Percentiles rank a stretch among this genome's conserved stretches.
Evolutionary conservation across 1,140 invertebrate genomes (phyloP).

Genomic region (Leucophenga varia): DNA sequence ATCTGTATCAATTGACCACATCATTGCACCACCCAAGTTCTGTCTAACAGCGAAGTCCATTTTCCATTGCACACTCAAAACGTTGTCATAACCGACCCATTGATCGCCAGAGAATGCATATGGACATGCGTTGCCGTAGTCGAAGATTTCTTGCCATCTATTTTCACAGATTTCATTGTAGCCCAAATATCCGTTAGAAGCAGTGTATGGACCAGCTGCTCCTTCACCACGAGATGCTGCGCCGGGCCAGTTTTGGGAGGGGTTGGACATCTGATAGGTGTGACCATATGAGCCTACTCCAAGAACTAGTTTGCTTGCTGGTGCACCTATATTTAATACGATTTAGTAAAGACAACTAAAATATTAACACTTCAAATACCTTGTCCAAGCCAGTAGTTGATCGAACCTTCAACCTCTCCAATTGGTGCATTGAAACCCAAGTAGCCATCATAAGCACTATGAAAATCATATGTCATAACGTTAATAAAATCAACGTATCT

Average conservation of each 20-base stretch:
- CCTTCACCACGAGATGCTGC: constrained; percentile 62
- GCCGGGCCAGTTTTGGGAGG: constrained; percentile 58
- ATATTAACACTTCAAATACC: no score
- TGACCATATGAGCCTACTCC: constrained; percentile 71
- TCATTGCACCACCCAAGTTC: constrained; percentile 72
- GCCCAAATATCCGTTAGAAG: constrained; percentile 67
- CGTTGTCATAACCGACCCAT: constrained; percentile 57
- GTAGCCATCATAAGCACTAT: constrained; percentile 57
- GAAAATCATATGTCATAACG: constrained; percentile 73
- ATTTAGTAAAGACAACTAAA: background rate
- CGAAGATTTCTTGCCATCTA: constrained; percentile 32
- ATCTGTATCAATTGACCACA: constrained; percentile 78
- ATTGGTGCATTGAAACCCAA: constrained; percentile 65
- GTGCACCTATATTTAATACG: constrained; percentile 43
- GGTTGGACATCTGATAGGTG: constrained; percentile 63
- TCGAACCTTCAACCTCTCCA: constrained; percentile 49
- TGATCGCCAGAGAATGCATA: constrained; percentile 54
- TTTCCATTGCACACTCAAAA: constrained; percentile 50
- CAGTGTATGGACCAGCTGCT: constrained; percentile 68
- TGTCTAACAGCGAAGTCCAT: constrained; percentile 47
- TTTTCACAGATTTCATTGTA: constrained; percentile 70
- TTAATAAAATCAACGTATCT: constrained; percentile 65
- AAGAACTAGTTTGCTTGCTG: constrained; percentile 62
- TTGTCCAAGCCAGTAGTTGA: constrained; percentile 49
- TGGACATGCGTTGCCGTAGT: constrained; percentile 25